Evolutionary conservation across 2,888 invertebrate genomes (phyloP), one percentile per base, ranked within the genome.

Genomic region (Drosophila demipolita): DNA sequence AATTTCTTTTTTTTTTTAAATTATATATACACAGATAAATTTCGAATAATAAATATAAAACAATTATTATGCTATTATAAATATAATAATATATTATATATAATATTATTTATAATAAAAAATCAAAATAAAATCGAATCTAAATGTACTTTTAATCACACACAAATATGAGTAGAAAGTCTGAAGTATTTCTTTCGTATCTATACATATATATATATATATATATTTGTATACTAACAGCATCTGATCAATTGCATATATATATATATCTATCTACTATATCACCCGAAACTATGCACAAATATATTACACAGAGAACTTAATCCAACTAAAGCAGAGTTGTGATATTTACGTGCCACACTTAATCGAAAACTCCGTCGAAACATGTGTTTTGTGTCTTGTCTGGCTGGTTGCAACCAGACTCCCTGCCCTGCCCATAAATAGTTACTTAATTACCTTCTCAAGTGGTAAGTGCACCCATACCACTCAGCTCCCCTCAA

Each of bases 401-500:
- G 35, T 66, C 63, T 67, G 48, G 33, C 49, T 68, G 45, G 23
- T 32, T 58, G 68, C 68, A 52, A 38, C 45, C 12, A 32, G 36
- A 29, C 20, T 26, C 52, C 50, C 20, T 26, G 45, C 50, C 23
- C 59, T 63, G 59, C 52, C 74, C 87, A 83, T 86, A 83, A 83
- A 88, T 87, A 85, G 83, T 80, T 80, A 67, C 83, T 82, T 82
- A 85, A 83, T 85, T 82, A 78, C 78, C 90, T 80, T 75, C 73
- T 75, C 80, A 82, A 81, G 82, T 81, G 78, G 84, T 78, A 86
- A 80, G 65, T 74, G 72, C 77, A 70, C 75, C 55, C 59, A 54
- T n/a, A 17, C 60, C 23, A 20, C 3, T 49, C 15, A 6, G 9
- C n/a, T 11, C 15, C 11, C 52, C 8, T 8, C 17, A 3, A 7